Percentiles rank a stretch among this genome's conserved stretches.
phyloP scores from a whole-genome alignment of 2,113 vertebrate species.

The Lepus timidus region DNA sequence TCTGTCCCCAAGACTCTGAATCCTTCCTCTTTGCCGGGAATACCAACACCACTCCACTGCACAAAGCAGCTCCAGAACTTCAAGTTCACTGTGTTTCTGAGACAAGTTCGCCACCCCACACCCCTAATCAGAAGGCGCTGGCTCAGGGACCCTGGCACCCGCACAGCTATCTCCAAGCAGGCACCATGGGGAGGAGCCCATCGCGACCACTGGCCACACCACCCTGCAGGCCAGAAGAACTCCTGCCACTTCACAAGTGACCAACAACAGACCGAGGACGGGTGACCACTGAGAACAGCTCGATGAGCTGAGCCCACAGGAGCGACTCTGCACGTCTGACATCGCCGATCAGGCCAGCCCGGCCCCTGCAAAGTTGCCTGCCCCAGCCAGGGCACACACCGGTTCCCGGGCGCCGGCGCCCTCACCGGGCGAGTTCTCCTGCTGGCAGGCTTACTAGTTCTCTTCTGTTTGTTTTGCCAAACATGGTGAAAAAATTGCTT shows the following conservation, averaged over 20 bases:
- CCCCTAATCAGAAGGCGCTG: accelerated
- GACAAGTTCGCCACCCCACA: neutral
- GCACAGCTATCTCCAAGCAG: too few species aligned
- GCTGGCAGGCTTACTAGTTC: accelerated
- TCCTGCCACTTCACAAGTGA: neutral
- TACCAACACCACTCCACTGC: neutral
- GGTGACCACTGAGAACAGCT: neutral
- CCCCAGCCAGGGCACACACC: accelerated
- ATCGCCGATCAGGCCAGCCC: too few species aligned
- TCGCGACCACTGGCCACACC: too few species aligned
- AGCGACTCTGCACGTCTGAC: neutral
- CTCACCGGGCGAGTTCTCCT: neutral
- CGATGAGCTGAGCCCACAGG: neutral
- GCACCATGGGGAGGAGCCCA: too few species aligned
- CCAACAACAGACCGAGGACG: accelerated
- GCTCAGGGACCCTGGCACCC: too few species aligned
- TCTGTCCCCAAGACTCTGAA: constrained; percentile 67
- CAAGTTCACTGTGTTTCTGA: neutral
- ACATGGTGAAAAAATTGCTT: neutral
- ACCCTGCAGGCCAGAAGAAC: too few species aligned
- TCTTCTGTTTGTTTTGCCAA: neutral
- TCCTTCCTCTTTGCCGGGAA: neutral
- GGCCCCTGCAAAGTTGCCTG: accelerated
- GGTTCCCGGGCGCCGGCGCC: too few species aligned
- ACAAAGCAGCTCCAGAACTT: neutral